A percentile compares a stretch with the other conserved stretches of the same genome.
These are phyloP conservation scores for Pogonus chalceus DNA, from an alignment of 1,140 invertebrate genomes.

Conservation along the genomic window DNA sequence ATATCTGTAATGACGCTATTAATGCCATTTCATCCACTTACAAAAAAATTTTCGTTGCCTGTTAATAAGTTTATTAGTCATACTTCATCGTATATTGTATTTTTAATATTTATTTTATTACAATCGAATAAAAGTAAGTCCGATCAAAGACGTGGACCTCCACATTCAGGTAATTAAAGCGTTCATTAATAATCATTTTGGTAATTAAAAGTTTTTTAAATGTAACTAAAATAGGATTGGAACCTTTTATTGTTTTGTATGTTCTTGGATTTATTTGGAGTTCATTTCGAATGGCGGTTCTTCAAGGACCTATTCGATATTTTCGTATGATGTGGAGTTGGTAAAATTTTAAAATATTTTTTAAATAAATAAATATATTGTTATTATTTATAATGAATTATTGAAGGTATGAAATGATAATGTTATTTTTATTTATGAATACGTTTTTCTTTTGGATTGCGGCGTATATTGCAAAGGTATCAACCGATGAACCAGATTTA, in stretches of 20 bases:
- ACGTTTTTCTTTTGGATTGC: conserved; percentile 43
- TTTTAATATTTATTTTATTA: conserved; percentile 48
- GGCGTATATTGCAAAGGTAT: conserved; percentile 35
- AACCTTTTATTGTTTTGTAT: conserved; percentile 37
- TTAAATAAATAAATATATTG: no score
- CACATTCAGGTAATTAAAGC: conserved; percentile 34
- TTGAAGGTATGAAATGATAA: conserved; percentile 32
- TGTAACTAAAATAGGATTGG: conserved; percentile 30
- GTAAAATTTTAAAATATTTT: conserved; percentile 12
- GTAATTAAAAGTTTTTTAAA: no score
- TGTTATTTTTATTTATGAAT: conserved; percentile 36
- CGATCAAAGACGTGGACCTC: conserved; percentile 41
- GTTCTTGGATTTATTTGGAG: conserved; percentile 37
- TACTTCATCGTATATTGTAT: conserved; percentile 49
- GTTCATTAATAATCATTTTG: no score
- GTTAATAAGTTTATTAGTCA: conserved; percentile 49
- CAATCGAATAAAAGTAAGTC: conserved; percentile 45
- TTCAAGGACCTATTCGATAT: conserved; percentile 40
- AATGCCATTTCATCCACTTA: conserved; percentile 33
- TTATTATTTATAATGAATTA: not conserved
- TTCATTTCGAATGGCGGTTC: conserved; percentile 38
- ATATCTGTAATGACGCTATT: conserved; percentile 36
- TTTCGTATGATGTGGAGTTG: conserved; percentile 43
- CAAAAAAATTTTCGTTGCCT: conserved; percentile 39
- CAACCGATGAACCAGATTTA: conserved; percentile 36